Base-by-base conservation (phyloP, 2,888 invertebrate genomes). In the Archips xylosteana region DNA sequence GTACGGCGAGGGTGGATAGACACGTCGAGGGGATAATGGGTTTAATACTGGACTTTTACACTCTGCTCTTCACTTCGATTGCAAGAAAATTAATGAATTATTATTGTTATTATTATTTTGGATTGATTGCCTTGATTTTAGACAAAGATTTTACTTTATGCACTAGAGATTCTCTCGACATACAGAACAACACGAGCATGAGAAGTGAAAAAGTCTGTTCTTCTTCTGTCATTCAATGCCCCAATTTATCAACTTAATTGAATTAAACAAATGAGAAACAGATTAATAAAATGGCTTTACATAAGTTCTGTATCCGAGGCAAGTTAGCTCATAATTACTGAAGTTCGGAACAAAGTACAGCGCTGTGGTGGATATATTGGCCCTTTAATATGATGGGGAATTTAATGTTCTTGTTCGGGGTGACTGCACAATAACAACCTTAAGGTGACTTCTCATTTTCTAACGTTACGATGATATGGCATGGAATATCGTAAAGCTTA, bases 291-390 rank as follows among this genome's bases (percentile, higher is more conserved):
- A 61, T 69, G 12, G 39, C 32, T 39, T 12, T 23, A 39, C 45
- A 51, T 42, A 32, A 34, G 34, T 69, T 51, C 51, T 59, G 39
- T n/a, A 12, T 15, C 13, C 60, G 61, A 23, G 23, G 47, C 42
- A 74, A 74, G 64, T 69, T 68, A 60, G 59, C 45, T 69, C 64
- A 45, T 74, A 74, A 74, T 74, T 74, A 74, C 65, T 64, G 51
- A 70, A 74, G 69, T 74, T 70, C 8, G 59, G 59, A 57, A 63
- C 69, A 60, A 70, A 59, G 60, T 64, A 74, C 69, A 69, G 49
- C 32, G 57, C 57, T 64, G 63, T 34, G 68, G 69, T 42, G 59
- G 59, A 64, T 74, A 54, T 65, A 72, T 74, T 74, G 60, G 49
- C 36, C 51, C 64, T 69, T 57, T 54, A 74, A 74, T 69, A 47